phyloP scores from a whole-genome alignment of 1,140 invertebrate species.

The Zaprionus camerounensis region DNA sequence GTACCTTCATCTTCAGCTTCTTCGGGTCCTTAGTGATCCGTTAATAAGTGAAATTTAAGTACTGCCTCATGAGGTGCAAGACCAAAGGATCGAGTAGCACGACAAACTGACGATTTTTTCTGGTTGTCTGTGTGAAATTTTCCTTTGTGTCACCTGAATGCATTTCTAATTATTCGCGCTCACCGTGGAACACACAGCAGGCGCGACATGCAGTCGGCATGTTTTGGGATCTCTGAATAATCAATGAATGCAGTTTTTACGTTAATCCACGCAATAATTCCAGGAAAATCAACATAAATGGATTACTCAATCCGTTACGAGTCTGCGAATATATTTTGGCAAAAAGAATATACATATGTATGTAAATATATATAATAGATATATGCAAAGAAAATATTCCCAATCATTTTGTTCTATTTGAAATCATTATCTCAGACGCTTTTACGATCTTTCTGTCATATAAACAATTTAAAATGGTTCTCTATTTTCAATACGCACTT shows the following conservation, averaged over 20 bases:
- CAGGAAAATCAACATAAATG: constrained; percentile 10
- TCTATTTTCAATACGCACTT: not conserved
- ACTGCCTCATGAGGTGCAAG: constrained; percentile 32
- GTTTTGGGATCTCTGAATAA: constrained; percentile 36
- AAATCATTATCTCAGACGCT: not conserved
- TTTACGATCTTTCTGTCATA: not conserved
- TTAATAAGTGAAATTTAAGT: constrained; percentile 76
- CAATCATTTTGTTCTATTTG: not conserved
- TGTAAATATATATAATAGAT: too few species aligned
- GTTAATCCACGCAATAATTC: constrained; percentile 17
- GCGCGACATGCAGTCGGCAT: not conserved
- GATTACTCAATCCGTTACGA: constrained; percentile 64
- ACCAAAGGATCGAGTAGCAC: constrained; percentile 27
- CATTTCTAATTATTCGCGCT: constrained; percentile 68
- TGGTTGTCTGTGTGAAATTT: constrained; percentile 45
- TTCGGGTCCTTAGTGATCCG: constrained; percentile 31
- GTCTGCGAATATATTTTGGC: not conserved
- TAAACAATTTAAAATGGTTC: not conserved
- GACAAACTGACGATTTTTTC: constrained; percentile 17
- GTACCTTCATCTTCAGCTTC: not conserved
- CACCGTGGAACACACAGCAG: not conserved
- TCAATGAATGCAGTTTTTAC: constrained; percentile 72
- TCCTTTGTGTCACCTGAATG: constrained; percentile 68
- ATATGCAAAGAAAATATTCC: not conserved
- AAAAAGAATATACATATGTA: not conserved